phyloP scores from a whole-genome alignment of 2,797 vertebrate genomes.

The Ispidina lecontei region DNA sequence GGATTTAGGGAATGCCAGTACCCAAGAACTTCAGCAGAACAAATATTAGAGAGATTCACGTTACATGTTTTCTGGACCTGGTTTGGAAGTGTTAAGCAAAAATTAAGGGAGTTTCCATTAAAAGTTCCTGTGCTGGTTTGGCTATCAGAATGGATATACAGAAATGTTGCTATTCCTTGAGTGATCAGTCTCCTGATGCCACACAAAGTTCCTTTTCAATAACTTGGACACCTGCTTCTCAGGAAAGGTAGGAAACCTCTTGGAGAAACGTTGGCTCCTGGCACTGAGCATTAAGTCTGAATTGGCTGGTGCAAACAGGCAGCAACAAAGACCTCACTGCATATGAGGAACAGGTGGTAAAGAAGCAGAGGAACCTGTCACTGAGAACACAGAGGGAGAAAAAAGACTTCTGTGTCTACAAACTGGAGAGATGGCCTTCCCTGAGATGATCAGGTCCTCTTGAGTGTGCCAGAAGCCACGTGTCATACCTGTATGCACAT shows the following conservation, averaged over 20 bases:
- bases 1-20: background rate
- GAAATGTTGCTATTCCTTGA: background rate
- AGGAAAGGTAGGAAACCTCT: background rate
- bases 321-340: background rate
- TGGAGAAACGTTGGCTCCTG: background rate
- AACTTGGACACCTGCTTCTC: background rate
- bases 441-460: background rate
- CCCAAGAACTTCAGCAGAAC: background rate
- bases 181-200: background rate
- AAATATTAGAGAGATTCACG: background rate
- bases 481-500: rapidly evolving
- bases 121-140: background rate
- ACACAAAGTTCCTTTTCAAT: background rate
- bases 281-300: background rate
- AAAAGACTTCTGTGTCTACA: background rate
- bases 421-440: background rate
- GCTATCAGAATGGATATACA: background rate
- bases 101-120: background rate
- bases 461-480: background rate
- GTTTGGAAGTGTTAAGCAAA: background rate
- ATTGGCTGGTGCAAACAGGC: background rate
- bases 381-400: background rate
- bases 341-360: background rate
- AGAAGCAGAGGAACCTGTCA: background rate
- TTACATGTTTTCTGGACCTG: background rate